phyloP scores from a whole-genome alignment of 2,888 invertebrate species.

The Sarcophaga caerulescens region DNA sequence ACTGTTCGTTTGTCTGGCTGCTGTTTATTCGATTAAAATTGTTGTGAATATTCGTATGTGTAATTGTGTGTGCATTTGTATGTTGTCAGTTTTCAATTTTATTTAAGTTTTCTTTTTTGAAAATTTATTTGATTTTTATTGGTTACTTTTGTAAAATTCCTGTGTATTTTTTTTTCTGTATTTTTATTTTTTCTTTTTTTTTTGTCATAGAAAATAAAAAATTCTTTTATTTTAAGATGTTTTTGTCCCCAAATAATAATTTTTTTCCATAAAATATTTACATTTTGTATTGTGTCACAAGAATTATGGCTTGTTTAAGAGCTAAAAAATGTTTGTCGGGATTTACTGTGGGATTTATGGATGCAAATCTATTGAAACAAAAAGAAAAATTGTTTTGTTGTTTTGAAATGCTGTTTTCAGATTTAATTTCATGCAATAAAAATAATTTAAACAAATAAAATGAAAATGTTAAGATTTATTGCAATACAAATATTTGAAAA shows the following conservation, averaged over 20 bases:
- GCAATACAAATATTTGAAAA: neutral
- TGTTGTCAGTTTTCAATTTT: constrained; percentile 56
- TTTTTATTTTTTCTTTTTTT: neutral
- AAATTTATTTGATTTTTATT: constrained; percentile 59
- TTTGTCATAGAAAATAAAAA: neutral
- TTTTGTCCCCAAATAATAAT: neutral
- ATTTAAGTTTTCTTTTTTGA: neutral
- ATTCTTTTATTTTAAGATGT: neutral
- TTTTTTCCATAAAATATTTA: neutral
- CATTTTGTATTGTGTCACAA: constrained; percentile 8
- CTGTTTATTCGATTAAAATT: constrained; percentile 43
- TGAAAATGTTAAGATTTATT: neutral
- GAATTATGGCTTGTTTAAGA: constrained; percentile 4
- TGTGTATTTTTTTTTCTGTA: neutral
- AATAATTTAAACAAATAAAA: constrained; percentile 29
- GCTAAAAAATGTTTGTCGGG: constrained; percentile 34
- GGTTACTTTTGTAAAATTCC: constrained; percentile 29
- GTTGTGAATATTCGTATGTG: neutral
- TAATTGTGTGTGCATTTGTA: neutral
- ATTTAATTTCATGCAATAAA: constrained; percentile 6
- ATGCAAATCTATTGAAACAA: constrained; percentile 24
- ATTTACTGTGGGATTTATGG: constrained; percentile 25
- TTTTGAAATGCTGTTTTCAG: constrained; percentile 15
- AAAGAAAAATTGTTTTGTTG: constrained; percentile 7
- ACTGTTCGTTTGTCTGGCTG: constrained; percentile 54